Percentiles rank a stretch among this genome's conserved stretches.
These are phyloP conservation scores for Caerostris extrusa DNA, from an alignment of 1,140 invertebrate genomes.

Conservation along the genomic window DNA sequence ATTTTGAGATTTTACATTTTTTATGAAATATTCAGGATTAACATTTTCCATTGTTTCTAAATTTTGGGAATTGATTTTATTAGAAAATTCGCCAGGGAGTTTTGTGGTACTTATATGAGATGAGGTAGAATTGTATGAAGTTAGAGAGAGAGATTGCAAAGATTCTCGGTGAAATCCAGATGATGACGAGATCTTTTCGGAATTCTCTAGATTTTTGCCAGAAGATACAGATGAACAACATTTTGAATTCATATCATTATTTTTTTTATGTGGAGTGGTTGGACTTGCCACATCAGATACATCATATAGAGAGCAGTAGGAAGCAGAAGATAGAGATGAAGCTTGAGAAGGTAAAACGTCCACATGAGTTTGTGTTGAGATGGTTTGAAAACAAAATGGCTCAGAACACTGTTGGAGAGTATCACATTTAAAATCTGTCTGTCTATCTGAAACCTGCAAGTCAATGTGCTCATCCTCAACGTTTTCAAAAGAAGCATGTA, in stretches of 20 bases:
- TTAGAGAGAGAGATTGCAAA: not conserved
- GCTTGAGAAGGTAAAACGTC: not conserved
- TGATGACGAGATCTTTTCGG: not conserved
- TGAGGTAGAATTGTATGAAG: not conserved
- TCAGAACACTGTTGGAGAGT: not conserved
- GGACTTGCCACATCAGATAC: not conserved
- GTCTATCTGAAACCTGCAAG: not conserved
- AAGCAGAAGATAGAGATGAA: not conserved
- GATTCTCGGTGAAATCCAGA: not conserved
- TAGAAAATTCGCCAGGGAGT: not conserved
- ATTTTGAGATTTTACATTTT: not conserved
- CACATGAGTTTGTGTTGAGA: not conserved
- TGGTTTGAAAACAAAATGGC: not conserved
- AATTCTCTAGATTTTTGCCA: not conserved
- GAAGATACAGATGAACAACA: not conserved
- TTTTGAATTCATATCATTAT: not conserved
- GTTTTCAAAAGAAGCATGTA: constrained; percentile 36
- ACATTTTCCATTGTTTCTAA: not conserved
- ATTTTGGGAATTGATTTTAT: not conserved
- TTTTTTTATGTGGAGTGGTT: not conserved
- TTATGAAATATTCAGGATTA: not conserved
- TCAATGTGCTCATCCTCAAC: not conserved
- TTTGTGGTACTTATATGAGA: not conserved
- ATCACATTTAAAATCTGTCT: not conserved
- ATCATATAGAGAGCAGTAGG: constrained; percentile 32